Evolutionary conservation across 2,888 invertebrate genomes (phyloP), one percentile per base, ranked within the genome.

Genomic region (Cetonia aurata): DNA sequence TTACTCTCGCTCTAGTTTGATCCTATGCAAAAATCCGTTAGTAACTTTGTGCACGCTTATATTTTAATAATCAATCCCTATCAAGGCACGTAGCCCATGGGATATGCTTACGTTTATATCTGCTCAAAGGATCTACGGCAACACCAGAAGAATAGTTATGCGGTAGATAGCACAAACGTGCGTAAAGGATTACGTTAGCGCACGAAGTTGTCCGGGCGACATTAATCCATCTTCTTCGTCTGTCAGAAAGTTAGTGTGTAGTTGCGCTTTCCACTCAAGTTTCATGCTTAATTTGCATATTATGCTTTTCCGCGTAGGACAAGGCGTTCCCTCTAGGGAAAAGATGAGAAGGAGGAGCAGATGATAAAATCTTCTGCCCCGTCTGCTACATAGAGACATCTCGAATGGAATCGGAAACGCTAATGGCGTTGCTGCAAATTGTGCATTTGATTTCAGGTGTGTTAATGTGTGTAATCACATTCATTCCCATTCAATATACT

Each of bases 171-270:
- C 52, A 37, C 37, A 42, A 69, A 50, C 55, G 25, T 62, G 69
- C 69, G 60, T 69, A 67, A 62, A 52, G 60, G 62, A 69, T 69
- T 69, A 62, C 62, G 42, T 69, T 60, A 65, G 62, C 52, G 37
- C 50, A 50, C 50, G 25, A 69, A 62, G 53, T 60, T 53, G 62
- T 69, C 60, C n/a, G 52, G 37, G 31, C 62, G 60, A 62, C 55
- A 62, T 42, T 69, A 69, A 69, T 69, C 69, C 69, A 69, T 69
- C 69, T 69, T 65, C 62, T 50, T 69, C 69, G 57, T 57, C 67
- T 67, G 67, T 67, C 67, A 37, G 56, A 67, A 67, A 67, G 48
- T 67, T 57, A 53, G 67, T 57, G 67, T 65, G 62, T 65, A 65
- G 62, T 65, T 65, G 62, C 50, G 50, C 67, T 42, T 67, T 55